phyloP scores from a whole-genome alignment of 2,888 invertebrate species.

The Meandrusa payeni region DNA sequence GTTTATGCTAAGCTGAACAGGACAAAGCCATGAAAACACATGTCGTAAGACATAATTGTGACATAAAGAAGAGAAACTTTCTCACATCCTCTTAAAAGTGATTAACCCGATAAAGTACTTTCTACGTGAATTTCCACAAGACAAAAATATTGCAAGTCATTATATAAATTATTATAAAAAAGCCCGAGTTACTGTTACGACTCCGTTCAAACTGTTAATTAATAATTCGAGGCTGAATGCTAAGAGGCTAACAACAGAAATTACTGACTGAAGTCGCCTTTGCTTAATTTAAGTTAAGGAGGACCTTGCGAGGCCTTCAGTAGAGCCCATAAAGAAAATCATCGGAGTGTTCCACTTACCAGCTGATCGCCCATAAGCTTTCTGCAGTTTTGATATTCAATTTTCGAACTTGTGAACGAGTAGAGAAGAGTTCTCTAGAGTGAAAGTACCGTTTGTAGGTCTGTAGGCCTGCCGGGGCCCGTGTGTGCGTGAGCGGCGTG shows the following conservation, averaged over 20 bases:
- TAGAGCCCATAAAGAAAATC: conserved; percentile 66
- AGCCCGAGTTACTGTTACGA: no score
- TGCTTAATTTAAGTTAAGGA: conserved; percentile 39
- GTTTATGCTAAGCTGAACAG: no score
- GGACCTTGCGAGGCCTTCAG: conserved; percentile 60
- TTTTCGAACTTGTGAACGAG: conserved; percentile 30
- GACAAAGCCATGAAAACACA: no score
- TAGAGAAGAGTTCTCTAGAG: conserved; percentile 36
- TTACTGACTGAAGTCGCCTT: conserved; percentile 6
- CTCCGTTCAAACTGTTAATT: no score
- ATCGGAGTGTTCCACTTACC: conserved; percentile 65
- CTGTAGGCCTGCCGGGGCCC: conserved; percentile 64
- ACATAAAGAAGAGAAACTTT: conserved; percentile 22
- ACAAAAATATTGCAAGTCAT: conserved; percentile 20
- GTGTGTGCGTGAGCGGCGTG: conserved; percentile 49
- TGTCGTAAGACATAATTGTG: conserved; percentile 19
- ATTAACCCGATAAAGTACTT: conserved; percentile 22
- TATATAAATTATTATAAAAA: conserved; percentile 7
- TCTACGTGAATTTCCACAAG: conserved; percentile 14
- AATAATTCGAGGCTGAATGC: no score
- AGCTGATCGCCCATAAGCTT: conserved; percentile 43
- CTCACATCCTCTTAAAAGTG: conserved; percentile 20
- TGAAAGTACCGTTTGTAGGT: conserved; percentile 72
- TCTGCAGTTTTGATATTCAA: conserved; percentile 29
- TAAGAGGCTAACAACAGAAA: background rate